Evolutionary conservation across 2,113 vertebrate genomes (phyloP), one percentile per base, ranked within the genome.

Genomic region (Brachyistius frenatus): DNA sequence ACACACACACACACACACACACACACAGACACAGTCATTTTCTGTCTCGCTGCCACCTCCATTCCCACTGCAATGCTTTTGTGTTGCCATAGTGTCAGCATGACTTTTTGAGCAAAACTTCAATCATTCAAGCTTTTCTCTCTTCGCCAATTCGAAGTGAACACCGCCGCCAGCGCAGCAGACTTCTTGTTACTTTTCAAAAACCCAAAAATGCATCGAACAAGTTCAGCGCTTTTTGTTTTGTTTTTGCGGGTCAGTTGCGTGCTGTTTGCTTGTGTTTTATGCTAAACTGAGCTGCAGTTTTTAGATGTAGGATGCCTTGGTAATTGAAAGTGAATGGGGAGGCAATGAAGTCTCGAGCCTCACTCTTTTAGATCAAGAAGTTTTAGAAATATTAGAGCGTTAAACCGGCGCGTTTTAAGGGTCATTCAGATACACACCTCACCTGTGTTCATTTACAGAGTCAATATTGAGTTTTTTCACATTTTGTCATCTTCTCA

Each of bases 301-400:
- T 50, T 66, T 82, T 37, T 13, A 23, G 10, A 66, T 57, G 33
- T 75, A 47, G 72, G 72, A 77, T 53, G 62, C 49, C 41, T 61
- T 3, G 7, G 66, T 87, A 84, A 87, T 66, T 77, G 68, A 84
- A 86, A 69, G 75, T 60, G 35, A 84, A 65, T 11, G 4, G 5
- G 73, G 39, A 47, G 74, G 63, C 60, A 84, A 56, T 65, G 10
- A 55, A 73, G 35, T 46, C 72, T 83, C 80, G 62, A 87, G 63
- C 63, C 5, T 31, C 58, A 35, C 39, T 71, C 44, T 49, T 52
- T 73, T 41, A 53, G 80, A 47, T 74, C 16, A 52, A 53, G 5
- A 78, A 23, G 10, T 30, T 30, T 68, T 37, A n/a, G 39, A 77
- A 23, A 39, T 39, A 56, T 33, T 32, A 14, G 46, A 55, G 54